Percentiles rank a stretch among this genome's conserved stretches.
phyloP scores from a whole-genome alignment of 2,797 vertebrate species.

The Okamejei kenojei region DNA sequence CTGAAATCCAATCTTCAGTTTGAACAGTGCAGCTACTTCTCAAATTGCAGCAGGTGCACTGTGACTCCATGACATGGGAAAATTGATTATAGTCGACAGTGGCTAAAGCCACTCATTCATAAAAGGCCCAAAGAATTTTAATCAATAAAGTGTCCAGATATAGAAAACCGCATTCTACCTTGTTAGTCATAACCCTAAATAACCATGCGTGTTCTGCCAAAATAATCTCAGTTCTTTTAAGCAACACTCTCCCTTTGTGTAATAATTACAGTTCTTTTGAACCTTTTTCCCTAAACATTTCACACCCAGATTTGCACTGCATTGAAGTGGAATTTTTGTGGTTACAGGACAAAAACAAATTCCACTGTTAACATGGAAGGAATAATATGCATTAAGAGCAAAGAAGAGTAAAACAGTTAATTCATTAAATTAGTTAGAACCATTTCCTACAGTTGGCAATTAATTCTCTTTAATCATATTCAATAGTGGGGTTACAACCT shows the following conservation, averaged over 20 bases:
- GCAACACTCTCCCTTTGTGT: neutral
- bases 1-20: slow-evolving; percentile 27
- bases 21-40: neutral
- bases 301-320: neutral
- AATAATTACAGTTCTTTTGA: neutral
- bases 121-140: neutral
- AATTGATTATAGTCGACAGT: slow-evolving; percentile 16
- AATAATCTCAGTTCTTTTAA: neutral
- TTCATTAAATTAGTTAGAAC: neutral
- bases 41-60: slow-evolving; percentile 13
- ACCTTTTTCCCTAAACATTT: neutral
- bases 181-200: slow-evolving; percentile 18
- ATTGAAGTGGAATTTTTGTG: neutral
- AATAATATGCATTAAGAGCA: neutral
- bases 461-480: neutral
- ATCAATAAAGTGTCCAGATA: slow-evolving; percentile 25
- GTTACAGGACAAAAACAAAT: neutral
- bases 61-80: slow-evolving; percentile 28
- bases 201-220: neutral
- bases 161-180: neutral
- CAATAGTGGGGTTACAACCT: neutral
- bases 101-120: slow-evolving; percentile 32
- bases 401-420: neutral
- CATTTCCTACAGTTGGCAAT: neutral
- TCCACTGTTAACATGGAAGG: neutral